These are phyloP conservation scores for Tetranychus truncatus DNA, from an alignment of 2,888 invertebrate genomes.

Conservation along the genomic window DNA sequence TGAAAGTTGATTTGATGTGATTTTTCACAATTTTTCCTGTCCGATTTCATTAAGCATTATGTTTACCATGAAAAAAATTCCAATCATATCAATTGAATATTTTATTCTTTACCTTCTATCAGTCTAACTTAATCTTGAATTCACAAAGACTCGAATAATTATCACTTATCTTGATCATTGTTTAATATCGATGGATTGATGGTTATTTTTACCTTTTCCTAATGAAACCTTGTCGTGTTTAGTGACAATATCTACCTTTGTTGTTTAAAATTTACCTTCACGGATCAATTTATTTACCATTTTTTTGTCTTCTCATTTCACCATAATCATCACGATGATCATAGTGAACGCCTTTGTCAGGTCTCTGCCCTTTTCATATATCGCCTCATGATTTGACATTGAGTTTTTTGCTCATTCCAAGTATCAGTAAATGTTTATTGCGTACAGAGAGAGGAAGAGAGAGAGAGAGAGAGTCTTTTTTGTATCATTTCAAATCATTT, in stretches of 20 bases:
- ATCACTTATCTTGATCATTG: not conserved
- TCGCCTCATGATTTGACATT: not conserved
- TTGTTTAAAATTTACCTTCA: not conserved
- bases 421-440: not conserved
- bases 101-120: too few species aligned
- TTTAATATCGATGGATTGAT: not conserved
- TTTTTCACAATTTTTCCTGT: too few species aligned
- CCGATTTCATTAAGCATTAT: too few species aligned
- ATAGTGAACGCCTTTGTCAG: not conserved
- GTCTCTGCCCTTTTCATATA: not conserved
- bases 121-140: too few species aligned
- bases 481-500: not conserved
- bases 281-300: not conserved
- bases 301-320: not conserved
- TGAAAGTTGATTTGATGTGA: too few species aligned
- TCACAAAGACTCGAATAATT: not conserved
- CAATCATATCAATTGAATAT: too few species aligned
- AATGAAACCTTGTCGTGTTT: not conserved
- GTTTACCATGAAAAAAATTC: too few species aligned
- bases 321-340: not conserved
- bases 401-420: not conserved
- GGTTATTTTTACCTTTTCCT: not conserved
- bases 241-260: not conserved
- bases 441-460: too few species aligned
- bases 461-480: not conserved